Evolutionary conservation across 1,140 invertebrate species (phyloP).

Genomic region (Drosophila mayri): DNA sequence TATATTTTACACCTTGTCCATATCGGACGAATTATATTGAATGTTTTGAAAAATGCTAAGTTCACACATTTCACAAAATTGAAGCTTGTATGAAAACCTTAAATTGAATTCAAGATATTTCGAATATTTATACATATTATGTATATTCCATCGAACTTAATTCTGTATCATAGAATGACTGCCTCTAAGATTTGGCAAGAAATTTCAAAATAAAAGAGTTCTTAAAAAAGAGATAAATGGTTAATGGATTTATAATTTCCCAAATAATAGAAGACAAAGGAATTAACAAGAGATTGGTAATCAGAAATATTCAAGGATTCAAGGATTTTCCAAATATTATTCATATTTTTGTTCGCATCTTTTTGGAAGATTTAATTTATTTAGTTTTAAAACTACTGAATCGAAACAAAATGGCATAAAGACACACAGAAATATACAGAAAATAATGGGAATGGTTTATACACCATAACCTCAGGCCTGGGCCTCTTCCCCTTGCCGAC

Average conservation of each 20-base stretch:
- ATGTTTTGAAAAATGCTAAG: not conserved
- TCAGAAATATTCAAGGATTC: not conserved
- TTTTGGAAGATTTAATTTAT: not conserved
- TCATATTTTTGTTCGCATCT: no score
- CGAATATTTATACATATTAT: not conserved
- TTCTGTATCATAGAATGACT: not conserved
- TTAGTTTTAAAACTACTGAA: not conserved
- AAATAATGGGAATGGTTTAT: no score
- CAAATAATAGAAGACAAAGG: not conserved
- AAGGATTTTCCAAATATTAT: not conserved
- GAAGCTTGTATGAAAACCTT: not conserved
- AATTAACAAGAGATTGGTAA: not conserved
- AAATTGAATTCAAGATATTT: not conserved
- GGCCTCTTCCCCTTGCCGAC: not conserved
- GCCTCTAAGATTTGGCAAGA: not conserved
- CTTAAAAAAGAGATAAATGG: not conserved
- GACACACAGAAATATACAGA: no score
- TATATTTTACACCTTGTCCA: not conserved
- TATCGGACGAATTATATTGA: not conserved
- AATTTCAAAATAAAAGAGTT: not conserved
- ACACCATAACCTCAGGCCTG: not conserved
- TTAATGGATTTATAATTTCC: not conserved
- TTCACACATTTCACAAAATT: not conserved
- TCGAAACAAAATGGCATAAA: not conserved
- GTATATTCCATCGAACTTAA: not conserved